phyloP scores from a whole-genome alignment of 2,113 vertebrate species.

The Lonchura striata region DNA sequence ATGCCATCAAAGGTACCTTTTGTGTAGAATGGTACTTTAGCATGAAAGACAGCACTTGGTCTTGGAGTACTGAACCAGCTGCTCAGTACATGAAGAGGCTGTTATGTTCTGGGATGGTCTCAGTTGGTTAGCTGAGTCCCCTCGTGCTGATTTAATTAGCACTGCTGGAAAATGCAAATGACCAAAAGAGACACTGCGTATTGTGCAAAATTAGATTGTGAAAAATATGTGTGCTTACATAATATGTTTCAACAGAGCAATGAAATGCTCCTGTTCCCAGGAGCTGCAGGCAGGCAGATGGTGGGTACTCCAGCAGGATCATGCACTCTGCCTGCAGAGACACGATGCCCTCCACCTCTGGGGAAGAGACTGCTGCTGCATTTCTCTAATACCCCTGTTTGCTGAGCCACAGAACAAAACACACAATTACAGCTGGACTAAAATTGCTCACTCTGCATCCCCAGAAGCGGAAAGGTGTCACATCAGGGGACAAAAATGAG shows the following conservation, averaged over 20 bases:
- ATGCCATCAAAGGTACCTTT: not conserved
- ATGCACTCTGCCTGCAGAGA: not conserved
- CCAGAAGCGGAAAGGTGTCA: constrained; percentile 17
- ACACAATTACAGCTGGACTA: not conserved
- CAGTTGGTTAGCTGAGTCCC: not conserved
- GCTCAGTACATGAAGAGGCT: not conserved
- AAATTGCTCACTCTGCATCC: not conserved
- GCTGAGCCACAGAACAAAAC: not conserved
- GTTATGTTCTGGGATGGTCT: constrained; percentile 2
- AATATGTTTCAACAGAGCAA: constrained; percentile 8
- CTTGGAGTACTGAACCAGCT: constrained; percentile 10
- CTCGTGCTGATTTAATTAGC: constrained; percentile 50
- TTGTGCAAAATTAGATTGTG: constrained; percentile 18
- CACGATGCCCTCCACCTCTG: not conserved
- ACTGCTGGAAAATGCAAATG: constrained; percentile 43
- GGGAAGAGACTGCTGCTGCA: not conserved
- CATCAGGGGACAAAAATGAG: not conserved
- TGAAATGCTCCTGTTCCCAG: not conserved
- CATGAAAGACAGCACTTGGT: not conserved
- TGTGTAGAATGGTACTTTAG: not conserved
- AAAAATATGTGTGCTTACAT: constrained; percentile 37
- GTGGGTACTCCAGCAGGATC: constrained; percentile 25
- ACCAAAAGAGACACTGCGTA: constrained; percentile 1
- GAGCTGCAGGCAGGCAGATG: constrained; percentile 26
- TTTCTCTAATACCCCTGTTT: not conserved